phyloP scores from a whole-genome alignment of 2,113 vertebrate species.

The Petaurus breviceps region DNA sequence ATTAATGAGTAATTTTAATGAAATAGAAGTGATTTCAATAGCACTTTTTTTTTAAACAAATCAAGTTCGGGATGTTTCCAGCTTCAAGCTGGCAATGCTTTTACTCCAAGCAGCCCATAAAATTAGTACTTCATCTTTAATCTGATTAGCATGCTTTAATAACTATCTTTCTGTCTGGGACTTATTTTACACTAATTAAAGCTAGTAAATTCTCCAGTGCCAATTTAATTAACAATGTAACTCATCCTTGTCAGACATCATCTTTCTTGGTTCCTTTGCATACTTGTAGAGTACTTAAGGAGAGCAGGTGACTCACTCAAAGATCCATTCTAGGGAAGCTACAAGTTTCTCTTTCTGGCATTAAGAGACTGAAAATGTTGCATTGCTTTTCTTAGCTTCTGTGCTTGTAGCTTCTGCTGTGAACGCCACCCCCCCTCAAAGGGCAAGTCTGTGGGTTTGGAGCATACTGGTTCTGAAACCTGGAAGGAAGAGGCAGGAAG shows the following conservation, averaged over 20 bases:
- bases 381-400: neutral
- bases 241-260: slow-evolving; percentile 54
- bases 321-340: neutral
- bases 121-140: slow-evolving; percentile 54
- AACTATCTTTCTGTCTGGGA: slow-evolving; percentile 58
- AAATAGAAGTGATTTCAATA: neutral
- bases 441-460: neutral
- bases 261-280: slow-evolving; percentile 46
- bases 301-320: neutral
- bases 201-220: slow-evolving; percentile 60
- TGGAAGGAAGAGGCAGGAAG: neutral
- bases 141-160: slow-evolving; percentile 70
- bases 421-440: neutral
- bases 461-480: neutral
- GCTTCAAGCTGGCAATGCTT: neutral
- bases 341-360: neutral
- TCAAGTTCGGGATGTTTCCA: neutral
- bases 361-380: neutral
- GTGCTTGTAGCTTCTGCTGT: neutral
- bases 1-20: neutral
- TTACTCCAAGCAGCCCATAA: neutral
- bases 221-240: slow-evolving; percentile 74
- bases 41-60: neutral
- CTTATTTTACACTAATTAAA: slow-evolving; percentile 75
- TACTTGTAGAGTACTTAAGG: slow-evolving; percentile 29